Percentiles rank a stretch among this genome's conserved stretches.
These are phyloP conservation scores for Brachystomella parvula DNA, from an alignment of 1,140 invertebrate genomes.

Conservation along the genomic window DNA sequence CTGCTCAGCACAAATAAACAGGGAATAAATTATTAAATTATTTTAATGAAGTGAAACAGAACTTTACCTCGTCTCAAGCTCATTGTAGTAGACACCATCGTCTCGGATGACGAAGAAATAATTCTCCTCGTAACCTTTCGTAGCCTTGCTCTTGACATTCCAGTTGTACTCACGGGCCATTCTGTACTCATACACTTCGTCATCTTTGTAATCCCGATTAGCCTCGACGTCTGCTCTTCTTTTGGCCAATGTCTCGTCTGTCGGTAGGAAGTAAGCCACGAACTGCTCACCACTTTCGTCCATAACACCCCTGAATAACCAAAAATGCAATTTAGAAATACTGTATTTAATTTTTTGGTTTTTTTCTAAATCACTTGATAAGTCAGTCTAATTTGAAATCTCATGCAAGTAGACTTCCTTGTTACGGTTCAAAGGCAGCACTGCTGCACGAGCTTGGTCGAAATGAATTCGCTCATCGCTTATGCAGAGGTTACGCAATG, in stretches of 20 bases:
- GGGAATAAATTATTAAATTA: background rate
- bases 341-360: too few species aligned
- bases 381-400: background rate
- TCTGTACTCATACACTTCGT: constrained; percentile 88
- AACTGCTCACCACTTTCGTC: constrained; percentile 98
- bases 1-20: constrained; percentile 41
- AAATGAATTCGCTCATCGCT: constrained; percentile 1
- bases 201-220: constrained; percentile 75
- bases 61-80: constrained; percentile 75
- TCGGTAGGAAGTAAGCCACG: constrained; percentile 95
- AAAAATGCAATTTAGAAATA: background rate
- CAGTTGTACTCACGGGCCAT: constrained; percentile 94
- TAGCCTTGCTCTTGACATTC: constrained; percentile 97
- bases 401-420: background rate
- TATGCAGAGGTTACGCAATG: background rate
- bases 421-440: background rate
- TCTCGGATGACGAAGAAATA: constrained; percentile 93
- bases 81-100: constrained; percentile 86
- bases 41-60: background rate
- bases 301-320: constrained; percentile 75
- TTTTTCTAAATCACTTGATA: background rate
- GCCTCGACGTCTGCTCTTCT: constrained; percentile 68
- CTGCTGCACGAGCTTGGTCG: too few species aligned
- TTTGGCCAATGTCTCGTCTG: constrained; percentile 83
- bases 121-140: constrained; percentile 96